Evolutionary conservation across 2,888 invertebrate genomes (phyloP), one percentile per base, ranked within the genome.

Genomic region (Venusia cambrica): DNA sequence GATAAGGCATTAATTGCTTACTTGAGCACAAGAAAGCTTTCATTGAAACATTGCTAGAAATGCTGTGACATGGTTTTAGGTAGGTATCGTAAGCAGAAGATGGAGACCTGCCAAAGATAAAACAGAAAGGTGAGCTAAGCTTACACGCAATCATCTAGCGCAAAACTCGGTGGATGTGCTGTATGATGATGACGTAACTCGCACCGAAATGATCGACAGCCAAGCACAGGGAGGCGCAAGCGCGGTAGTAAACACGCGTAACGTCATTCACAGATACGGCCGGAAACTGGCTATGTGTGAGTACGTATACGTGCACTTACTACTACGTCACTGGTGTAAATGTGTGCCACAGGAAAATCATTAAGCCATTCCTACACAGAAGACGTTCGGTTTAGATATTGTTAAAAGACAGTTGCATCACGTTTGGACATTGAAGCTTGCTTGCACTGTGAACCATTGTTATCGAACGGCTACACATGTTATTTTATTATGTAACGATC

Each of bases 201-300:
- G 61, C 48, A 54, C 70, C 65, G 57, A 70, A 74, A 67, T 74
- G 78, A 77, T 78, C 74, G 79, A 77, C 79, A 73, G 67, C 51
- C 59, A 50, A 45, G 59, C 59, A 46, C 50, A 47, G 45, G 54
- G 59, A 50, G 44, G 59, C 59, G 45, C 50, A 47, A 44, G 54
- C 53, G 50, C 62, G 59, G 73, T 79, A 81, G 81, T 80, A 83
- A 79, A 79, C 78, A 76, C 67, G 73, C 73, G 80, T 79, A 76
- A 69, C 74, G 78, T 78, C 83, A 77, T 77, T 80, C 79, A 75
- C 70, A 64, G 70, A 69, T 64, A 56, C 61, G 70, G 62, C 73
- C 78, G 77, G 78, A 76, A 72, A 57, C 62, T 47, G 48, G 16
- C 40, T 30, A 15, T 49, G 71, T 69, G 69, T 67, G 70, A 31